Conservation (phyloP, 2,888 invertebrate genomes). For the Pheosia tremula region DNA sequence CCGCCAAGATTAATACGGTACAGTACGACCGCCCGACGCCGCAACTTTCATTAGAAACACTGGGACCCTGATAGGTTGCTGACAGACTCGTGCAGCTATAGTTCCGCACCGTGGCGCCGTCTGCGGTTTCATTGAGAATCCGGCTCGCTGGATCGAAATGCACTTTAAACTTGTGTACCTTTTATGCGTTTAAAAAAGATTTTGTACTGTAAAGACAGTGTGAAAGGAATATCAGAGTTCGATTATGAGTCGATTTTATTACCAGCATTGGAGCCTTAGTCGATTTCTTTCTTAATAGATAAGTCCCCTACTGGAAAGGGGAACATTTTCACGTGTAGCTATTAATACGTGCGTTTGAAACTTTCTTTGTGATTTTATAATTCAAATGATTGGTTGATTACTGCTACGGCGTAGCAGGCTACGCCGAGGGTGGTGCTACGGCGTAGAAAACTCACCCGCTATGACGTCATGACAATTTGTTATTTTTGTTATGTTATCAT, state of each 20-base stretch:
- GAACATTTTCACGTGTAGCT: slow-evolving; percentile 22
- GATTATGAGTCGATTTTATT: background rate
- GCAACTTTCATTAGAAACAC: slow-evolving; percentile 79
- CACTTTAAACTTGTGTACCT: slow-evolving; percentile 27
- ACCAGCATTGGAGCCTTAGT: background rate
- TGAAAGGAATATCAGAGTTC: slow-evolving; percentile 1
- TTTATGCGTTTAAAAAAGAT: slow-evolving; percentile 7
- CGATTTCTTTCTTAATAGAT: slow-evolving; percentile 1
- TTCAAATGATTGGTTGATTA: slow-evolving; percentile 39
- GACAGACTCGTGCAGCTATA: slow-evolving; percentile 36
- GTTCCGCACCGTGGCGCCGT: slow-evolving; percentile 40
- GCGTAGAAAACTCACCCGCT: slow-evolving; percentile 19
- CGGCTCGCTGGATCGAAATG: slow-evolving; percentile 27
- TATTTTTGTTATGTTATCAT: background rate
- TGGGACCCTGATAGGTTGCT: slow-evolving; percentile 63
- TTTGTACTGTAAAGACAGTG: slow-evolving; percentile 5
- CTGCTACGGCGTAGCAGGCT: slow-evolving; percentile 46
- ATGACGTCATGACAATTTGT: background rate
- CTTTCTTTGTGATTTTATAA: slow-evolving; percentile 29
- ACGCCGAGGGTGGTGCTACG: slow-evolving; percentile 35
- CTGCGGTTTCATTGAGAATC: slow-evolving; percentile 44
- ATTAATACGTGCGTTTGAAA: slow-evolving; percentile 27
- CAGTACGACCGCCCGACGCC: slow-evolving; percentile 75
- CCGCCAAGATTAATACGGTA: slow-evolving; percentile 80
- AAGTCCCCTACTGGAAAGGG: slow-evolving; percentile 18